These are phyloP conservation scores for Asteroscopus sphinx DNA, from an alignment of 2,888 invertebrate species.

Conservation along the genomic window DNA sequence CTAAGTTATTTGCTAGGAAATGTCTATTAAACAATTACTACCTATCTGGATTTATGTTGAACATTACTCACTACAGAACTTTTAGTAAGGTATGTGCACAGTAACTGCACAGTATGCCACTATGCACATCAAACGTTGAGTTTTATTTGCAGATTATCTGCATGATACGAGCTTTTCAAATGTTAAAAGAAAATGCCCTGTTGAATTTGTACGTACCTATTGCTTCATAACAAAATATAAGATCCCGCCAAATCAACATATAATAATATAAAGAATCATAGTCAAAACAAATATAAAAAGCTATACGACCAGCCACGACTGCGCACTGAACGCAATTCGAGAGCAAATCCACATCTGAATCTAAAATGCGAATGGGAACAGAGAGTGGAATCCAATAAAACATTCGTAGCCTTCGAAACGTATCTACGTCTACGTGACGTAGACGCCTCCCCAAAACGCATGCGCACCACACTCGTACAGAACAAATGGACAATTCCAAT, in stretches of 20 bases:
- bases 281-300: constrained; percentile 27
- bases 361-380: constrained; percentile 84
- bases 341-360: constrained; percentile 83
- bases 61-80: too few relatives aligned
- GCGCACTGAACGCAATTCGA: constrained; percentile 75
- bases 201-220: too few relatives aligned
- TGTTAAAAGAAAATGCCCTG: too few relatives aligned
- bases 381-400: constrained; percentile 87
- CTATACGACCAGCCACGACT: constrained; percentile 67
- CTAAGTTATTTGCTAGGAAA: constrained; percentile 4
- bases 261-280: constrained; percentile 8
- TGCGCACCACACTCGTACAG: constrained; percentile 81
- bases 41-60: too few relatives aligned
- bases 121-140: too few relatives aligned
- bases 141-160: too few relatives aligned
- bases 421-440: constrained; percentile 88
- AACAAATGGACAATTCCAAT: constrained; percentile 87
- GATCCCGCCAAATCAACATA: background rate
- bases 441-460: constrained; percentile 82
- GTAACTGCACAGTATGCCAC: too few relatives aligned
- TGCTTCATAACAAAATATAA: too few relatives aligned
- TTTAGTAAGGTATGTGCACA: too few relatives aligned
- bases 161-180: too few relatives aligned
- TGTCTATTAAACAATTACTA: too few relatives aligned
- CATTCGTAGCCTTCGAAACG: constrained; percentile 83